phyloP scores from a whole-genome alignment of 1,140 invertebrate species.

The Scylla paramamosain region DNA sequence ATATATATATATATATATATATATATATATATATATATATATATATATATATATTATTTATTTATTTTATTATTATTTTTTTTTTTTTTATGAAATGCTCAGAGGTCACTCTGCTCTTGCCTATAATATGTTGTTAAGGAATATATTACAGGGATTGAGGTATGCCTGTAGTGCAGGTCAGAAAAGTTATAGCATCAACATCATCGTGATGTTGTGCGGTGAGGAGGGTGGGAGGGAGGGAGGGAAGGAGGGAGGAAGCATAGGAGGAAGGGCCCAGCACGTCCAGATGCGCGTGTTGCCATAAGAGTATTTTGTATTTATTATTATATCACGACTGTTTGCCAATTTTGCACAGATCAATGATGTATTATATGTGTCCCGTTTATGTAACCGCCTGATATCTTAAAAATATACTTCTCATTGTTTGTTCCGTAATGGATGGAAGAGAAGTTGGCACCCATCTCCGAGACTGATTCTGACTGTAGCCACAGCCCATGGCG shows the following conservation, averaged over 20 bases:
- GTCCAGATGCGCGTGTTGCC: neutral
- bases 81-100: neutral
- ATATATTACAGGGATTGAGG: neutral
- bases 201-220: neutral
- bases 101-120: neutral
- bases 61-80: too few species aligned
- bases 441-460: neutral
- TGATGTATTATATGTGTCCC: too few species aligned
- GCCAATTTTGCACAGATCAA: too few species aligned
- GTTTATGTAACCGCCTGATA: too few species aligned
- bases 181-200: neutral
- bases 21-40: slow-evolving; percentile 33
- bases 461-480: neutral
- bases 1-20: slow-evolving; percentile 31
- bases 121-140: neutral
- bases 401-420: too few species aligned
- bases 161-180: neutral
- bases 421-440: neutral
- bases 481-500: neutral
- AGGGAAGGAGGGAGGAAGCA: neutral
- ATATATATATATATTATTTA: slow-evolving; percentile 12
- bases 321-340: too few species aligned
- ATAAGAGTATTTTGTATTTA: too few species aligned
- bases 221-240: neutral
- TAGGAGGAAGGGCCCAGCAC: neutral